Percentiles rank a stretch among this genome's conserved stretches.
phyloP scores from a whole-genome alignment of 2,888 invertebrate genomes.

The Geotrupes spiniger region DNA sequence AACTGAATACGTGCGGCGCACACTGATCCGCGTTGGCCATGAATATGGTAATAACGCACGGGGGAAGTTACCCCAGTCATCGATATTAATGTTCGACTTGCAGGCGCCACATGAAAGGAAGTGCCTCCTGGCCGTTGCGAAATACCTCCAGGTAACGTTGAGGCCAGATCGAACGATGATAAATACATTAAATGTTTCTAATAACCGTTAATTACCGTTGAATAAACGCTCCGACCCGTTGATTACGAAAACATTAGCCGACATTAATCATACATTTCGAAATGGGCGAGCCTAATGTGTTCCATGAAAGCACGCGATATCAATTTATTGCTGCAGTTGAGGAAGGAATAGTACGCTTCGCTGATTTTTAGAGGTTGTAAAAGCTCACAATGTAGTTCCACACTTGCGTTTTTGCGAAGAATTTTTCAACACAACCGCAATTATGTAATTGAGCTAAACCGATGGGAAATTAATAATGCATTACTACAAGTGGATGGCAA shows the following conservation, averaged over 20 bases:
- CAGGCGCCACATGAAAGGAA: constrained; percentile 25
- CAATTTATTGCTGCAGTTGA: constrained; percentile 16
- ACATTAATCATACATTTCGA: constrained; percentile 21
- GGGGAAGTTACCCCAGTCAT: constrained; percentile 27
- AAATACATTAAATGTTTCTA: constrained; percentile 5
- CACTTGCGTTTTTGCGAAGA: too few relatives aligned
- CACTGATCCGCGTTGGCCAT: constrained; percentile 31
- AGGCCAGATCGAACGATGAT: background rate
- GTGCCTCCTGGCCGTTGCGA: constrained; percentile 4
- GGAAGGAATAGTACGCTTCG: too few relatives aligned
- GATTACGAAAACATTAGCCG: constrained; percentile 25
- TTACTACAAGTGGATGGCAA: too few relatives aligned
- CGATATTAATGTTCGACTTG: constrained; percentile 28
- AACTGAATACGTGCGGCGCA: constrained; percentile 41
- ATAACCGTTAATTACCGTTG: constrained; percentile 19
- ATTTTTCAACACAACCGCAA: too few relatives aligned
- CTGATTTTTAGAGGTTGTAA: too few relatives aligned
- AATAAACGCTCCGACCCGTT: constrained; percentile 21
- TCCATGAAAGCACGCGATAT: constrained; percentile 19
- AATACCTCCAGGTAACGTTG: background rate
- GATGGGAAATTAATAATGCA: too few relatives aligned
- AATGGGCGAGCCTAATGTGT: constrained; percentile 20
- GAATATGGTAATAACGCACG: constrained; percentile 40
- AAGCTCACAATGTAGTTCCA: too few relatives aligned
- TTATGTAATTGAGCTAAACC: too few relatives aligned